These are phyloP conservation scores for Tetragnatha versicolor DNA, from an alignment of 1,140 invertebrate species.

Conservation along the genomic window DNA sequence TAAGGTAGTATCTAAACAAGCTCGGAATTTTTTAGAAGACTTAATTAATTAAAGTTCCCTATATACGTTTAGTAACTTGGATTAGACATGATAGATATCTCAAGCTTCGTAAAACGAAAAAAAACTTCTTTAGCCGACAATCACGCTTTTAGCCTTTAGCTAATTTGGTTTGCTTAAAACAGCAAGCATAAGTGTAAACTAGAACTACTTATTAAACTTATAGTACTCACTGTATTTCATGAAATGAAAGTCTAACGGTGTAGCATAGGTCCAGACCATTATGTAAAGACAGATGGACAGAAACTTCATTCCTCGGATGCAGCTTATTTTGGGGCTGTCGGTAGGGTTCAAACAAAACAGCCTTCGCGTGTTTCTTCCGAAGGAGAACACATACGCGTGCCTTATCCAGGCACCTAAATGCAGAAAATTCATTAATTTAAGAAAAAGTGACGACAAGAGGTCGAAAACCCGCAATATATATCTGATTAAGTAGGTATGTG, in stretches of 20 bases:
- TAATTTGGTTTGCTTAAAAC: no score
- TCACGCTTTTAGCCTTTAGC: not conserved
- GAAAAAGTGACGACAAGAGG: not conserved
- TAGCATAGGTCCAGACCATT: slow-evolving; percentile 41
- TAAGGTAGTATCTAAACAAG: no score
- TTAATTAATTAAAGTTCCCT: no score
- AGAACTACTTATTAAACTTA: not conserved
- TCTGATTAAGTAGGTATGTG: not conserved
- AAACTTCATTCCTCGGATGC: slow-evolving; percentile 29
- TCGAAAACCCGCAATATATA: not conserved
- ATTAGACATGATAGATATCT: not conserved
- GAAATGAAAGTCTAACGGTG: slow-evolving; percentile 46
- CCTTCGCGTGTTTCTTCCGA: slow-evolving; percentile 11
- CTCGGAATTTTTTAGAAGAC: no score
- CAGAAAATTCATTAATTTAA: not conserved
- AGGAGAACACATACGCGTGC: slow-evolving; percentile 1
- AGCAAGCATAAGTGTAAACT: not conserved
- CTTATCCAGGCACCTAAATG: not conserved
- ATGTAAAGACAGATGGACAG: slow-evolving; percentile 27
- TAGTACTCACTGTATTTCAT: slow-evolving; percentile 46
- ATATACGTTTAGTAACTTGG: no score
- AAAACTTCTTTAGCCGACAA: not conserved
- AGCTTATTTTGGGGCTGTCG: not conserved
- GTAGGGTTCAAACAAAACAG: not conserved
- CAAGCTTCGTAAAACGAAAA: not conserved